Evolutionary conservation across 2,113 vertebrate species (phyloP), one percentile per base, ranked within the genome.

Genomic region (Ia io): DNA sequence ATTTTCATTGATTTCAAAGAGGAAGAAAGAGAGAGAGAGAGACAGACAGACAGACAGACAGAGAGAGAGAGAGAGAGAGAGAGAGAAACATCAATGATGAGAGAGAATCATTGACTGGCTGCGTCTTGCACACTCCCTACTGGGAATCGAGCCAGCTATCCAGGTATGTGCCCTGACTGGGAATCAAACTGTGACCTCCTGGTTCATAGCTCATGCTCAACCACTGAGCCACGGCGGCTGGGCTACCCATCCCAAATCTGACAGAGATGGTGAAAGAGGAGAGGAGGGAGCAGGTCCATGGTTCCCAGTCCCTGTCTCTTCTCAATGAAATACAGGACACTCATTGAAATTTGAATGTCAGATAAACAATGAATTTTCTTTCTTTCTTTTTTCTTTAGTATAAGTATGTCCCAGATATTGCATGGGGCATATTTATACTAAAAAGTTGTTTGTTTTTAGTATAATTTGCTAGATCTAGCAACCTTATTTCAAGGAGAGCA

Each of bases 391-490:
- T 93, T 63, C 67, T 83, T 67, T 59, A 30, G 77, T 47, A 1
- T 51, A 63, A 76, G 13, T 30, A 23, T 77, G 70, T 74, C 4
- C 40, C 70, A 88, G 67, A 69, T 88, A 63, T 40, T 92, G 40
- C 18, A 69, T 0, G 47, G 28, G 32, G 90, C 44, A 23, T 59
- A 59, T 17, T 90, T 83, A 65, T 6, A 30, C 69, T 77, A 53
- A 87, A 67, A 65, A 23, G 49, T 77, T 56, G 18, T 35, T 76
- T 83, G 18, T 70, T 77, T 61, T 61, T 28, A 61, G 59, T 61
- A 61, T 28, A 88, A 93, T 88, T 93, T 73, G 28, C 32, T 73
- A 47, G 53, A 18, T 93, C 65, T 77, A 90, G 42, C 79, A 63
- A 28, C 20, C 20, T 87, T 79, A 63, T 84, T 18, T 91, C 40